Evolutionary conservation across 2,113 vertebrate species (phyloP), one percentile per base, ranked within the genome.

Genomic region (Carettochelys insculpta): DNA sequence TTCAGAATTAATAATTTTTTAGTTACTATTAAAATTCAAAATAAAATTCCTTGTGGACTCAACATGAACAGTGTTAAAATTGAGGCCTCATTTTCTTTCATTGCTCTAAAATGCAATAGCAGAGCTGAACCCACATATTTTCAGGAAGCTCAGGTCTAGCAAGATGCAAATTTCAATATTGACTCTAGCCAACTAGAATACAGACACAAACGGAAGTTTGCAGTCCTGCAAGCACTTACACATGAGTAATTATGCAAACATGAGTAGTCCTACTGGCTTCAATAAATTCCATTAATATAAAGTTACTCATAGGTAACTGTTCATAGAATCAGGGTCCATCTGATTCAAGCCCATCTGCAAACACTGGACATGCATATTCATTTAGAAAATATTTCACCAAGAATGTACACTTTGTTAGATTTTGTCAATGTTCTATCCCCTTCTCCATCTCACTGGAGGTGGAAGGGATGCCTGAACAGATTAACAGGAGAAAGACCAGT

Each of bases 1-100:
- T 31, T 58, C n/a, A 38, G 19, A 82, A 14, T 24, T 82, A 73
- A 25, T 45, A 80, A 27, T 41, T 65, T n/a, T 54, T 79, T 77
- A 19, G 1, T 85, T 2, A 1, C 10, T 25, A 31, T 24, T 83
- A 48, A 83, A 14, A 11, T 83, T 75, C 75, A 25, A 41, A 24
- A 43, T 0, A 0, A 0, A 2, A 16, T 24, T 65, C 3, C 1
- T 7, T 31, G 24, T 0, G 11, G 53, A 4, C 24, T 85, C 0
- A 0, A 1, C 52, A 2, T 51, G 50, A 51, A 43, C 25, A 45
- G 51, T 38, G 51, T 5, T 53, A 43, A 80, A 17, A 27, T 9
- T 38, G 19, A 68, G 41, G 22, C 9, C 6, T 77, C 10, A 43
- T 24, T 27, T 43, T 11, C 71, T 24, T n/a, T n/a, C 34, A 27